Percentiles rank a stretch among this genome's conserved stretches.
Conservation (phyloP, 2,888 invertebrate genomes). For the Ellobium chinense region DNA sequence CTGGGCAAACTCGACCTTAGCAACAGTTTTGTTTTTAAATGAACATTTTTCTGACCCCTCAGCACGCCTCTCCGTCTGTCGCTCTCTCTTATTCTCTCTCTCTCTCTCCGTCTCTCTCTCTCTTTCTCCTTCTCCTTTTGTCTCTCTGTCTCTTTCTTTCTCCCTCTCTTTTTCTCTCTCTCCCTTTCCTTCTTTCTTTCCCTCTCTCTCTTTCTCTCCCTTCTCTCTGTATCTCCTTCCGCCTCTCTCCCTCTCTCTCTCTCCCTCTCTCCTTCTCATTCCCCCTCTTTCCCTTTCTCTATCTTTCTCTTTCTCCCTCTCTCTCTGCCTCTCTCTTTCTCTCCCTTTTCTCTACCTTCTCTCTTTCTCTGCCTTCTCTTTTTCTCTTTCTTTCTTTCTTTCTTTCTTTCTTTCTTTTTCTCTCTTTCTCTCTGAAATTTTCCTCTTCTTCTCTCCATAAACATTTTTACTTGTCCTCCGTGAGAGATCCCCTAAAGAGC, state of each 20-base stretch:
- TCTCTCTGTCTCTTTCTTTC: slow-evolving; percentile 6
- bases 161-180: neutral
- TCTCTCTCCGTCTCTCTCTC: neutral
- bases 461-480: too few species aligned
- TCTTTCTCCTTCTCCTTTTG: neutral
- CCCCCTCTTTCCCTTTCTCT: slow-evolving; percentile 7
- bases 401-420: neutral
- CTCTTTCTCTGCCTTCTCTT: neutral
- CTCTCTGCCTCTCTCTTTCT: neutral
- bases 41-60: too few species aligned
- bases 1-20: too few species aligned
- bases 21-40: too few species aligned
- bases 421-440: neutral
- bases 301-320: slow-evolving; percentile 21
- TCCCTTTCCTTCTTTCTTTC: neutral
- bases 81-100: slow-evolving; percentile 27
- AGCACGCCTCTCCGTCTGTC: slow-evolving; percentile 4
- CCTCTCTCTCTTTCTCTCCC: neutral
- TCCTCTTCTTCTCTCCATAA: neutral
- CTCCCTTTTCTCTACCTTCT: neutral
- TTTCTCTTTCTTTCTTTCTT: neutral
- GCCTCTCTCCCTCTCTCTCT: neutral
- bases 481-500: too few species aligned
- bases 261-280: neutral
- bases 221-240: neutral